These are phyloP conservation scores for Albula glossodonta DNA, from an alignment of 2,113 vertebrate genomes.

Conservation along the genomic window DNA sequence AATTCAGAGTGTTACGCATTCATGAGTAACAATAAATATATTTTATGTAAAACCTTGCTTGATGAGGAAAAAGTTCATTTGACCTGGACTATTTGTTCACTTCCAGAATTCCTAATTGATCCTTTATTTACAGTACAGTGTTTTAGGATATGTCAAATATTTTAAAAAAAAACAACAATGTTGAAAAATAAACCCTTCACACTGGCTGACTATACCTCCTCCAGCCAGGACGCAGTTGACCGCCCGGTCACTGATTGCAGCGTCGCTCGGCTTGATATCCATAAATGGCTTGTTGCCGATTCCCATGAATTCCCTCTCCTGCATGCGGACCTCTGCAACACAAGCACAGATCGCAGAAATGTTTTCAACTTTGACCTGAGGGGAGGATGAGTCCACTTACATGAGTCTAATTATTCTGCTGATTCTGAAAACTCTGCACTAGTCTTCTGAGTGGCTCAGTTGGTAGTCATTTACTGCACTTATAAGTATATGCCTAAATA, in stretches of 20 bases:
- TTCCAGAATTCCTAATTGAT: background rate
- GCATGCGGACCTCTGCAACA: conserved; percentile 70
- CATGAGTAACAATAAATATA: no score
- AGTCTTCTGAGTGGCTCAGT: no score
- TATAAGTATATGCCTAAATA: no score
- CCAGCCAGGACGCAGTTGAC: conserved; percentile 62
- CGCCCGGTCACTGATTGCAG: conserved; percentile 71
- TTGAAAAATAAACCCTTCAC: background rate
- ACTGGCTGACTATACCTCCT: conserved; percentile 58
- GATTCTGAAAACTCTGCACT: no score
- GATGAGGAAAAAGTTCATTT: no score
- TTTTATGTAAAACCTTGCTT: no score
- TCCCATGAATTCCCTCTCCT: conserved; percentile 76
- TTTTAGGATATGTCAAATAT: background rate
- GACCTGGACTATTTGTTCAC: no score
- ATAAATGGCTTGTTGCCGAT: conserved; percentile 77
- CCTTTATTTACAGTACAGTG: background rate
- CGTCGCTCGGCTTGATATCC: conserved; percentile 77
- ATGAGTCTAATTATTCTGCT: no score
- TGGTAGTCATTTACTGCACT: no score
- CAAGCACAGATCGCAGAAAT: conserved; percentile 15
- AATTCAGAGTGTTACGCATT: no score
- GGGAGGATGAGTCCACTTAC: background rate
- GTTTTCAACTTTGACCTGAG: background rate
- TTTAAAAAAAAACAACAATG: no score